phyloP scores from a whole-genome alignment of 2,888 invertebrate species.

The Xanthia icteritia region DNA sequence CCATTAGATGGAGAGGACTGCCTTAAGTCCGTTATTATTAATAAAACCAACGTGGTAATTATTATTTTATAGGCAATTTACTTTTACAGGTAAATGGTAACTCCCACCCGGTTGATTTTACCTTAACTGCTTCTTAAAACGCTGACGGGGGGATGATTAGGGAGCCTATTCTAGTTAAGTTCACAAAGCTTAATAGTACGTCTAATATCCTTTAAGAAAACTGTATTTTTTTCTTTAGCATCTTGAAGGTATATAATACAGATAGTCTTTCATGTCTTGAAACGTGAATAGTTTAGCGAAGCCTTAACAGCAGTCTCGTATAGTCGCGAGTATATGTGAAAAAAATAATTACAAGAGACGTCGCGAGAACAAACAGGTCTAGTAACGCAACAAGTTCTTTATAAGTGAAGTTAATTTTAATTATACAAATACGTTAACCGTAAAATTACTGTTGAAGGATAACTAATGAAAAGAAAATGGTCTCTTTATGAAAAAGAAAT shows the following conservation, averaged over 20 bases:
- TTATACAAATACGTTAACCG: not conserved
- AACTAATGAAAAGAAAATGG: not conserved
- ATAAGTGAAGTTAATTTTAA: not conserved
- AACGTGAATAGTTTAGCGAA: constrained; percentile 11
- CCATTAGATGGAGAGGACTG: not conserved
- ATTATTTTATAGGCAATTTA: not conserved
- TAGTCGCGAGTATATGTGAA: constrained; percentile 34
- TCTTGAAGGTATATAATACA: not conserved
- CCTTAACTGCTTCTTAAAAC: constrained; percentile 10
- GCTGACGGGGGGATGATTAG: not conserved
- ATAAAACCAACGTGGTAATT: not conserved
- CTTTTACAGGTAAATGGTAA: constrained; percentile 9
- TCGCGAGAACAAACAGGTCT: constrained; percentile 30
- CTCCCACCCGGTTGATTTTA: not conserved
- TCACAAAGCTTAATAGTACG: not conserved
- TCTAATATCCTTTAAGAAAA: not conserved
- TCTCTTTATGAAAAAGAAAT: not conserved
- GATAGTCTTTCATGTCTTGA: constrained; percentile 10
- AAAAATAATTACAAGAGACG: constrained; percentile 43
- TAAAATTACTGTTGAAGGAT: not conserved
- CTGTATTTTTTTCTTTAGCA: not conserved
- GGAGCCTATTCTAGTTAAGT: not conserved
- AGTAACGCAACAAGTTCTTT: constrained; percentile 60
- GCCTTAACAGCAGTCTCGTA: constrained; percentile 15
- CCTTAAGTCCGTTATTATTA: not conserved